Base-by-base conservation (phyloP, 2,797 vertebrate genomes). In the Sparus aurata region DNA sequence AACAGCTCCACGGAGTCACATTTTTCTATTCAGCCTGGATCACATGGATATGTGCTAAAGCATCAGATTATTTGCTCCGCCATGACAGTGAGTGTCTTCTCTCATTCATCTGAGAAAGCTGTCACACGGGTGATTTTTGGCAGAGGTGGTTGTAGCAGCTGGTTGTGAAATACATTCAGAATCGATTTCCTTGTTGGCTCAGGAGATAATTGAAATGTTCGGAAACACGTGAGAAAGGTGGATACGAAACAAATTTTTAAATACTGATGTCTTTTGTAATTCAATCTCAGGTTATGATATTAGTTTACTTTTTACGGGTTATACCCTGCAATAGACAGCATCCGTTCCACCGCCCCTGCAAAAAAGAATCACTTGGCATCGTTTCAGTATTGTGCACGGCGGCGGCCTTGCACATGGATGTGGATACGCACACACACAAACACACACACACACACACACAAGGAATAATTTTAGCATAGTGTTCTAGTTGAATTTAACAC, bases 401-500 rank as follows among this genome's bases (percentile, higher is more conserved):
- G 52, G 23, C 34, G 34, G 34, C 38, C 38, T 41, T 66, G n/a
- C 62, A 16, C 50, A 67, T n/a, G 47, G 30, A 67, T 61, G 43
- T 23, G 59, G 38, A 50, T 43, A 23, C 18, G 47, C 27, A 49
- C 27, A 46, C 25, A 23, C 13, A 53, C 27, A 46, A 57, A 15
- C 45, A 25, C 25, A 73, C 18, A 47, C 38, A 45, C 11, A 30
- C 47, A 59, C 25, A 30, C 13, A 58, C 30, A 41, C 30, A 50
- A 58, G 69, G 20, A 75, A 50, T 72, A 53, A 66, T 79, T 87
- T 89, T 72, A 46, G 68, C 58, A 38, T 47, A 38, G 73, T 43
- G 74, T 81, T 89, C 30, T 52, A 43, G 76, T 82, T 69, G 77
- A 90, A 84, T 91, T 88, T 83, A 87, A 87, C 88, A 89, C 76